Evolutionary conservation across 2,888 invertebrate genomes (phyloP), one percentile per base, ranked within the genome.

Genomic region (Antheraea assamensis): DNA sequence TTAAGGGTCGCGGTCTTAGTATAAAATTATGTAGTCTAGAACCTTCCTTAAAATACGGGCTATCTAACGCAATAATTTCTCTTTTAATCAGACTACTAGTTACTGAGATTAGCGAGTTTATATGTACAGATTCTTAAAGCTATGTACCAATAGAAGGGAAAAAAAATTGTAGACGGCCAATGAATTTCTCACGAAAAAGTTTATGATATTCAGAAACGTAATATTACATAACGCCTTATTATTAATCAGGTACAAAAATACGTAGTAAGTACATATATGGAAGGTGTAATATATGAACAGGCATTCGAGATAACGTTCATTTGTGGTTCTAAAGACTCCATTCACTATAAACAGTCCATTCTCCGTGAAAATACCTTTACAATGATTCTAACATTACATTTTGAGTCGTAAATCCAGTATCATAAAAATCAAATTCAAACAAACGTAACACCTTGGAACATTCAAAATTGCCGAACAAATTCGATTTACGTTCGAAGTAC

Each of bases 311-410:
- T 73, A 73, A 73, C 55, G 70, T 73, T 88, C 87, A 88, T 91
- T 90, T 87, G 87, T 88, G 87, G 87, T 81, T 88, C 85, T 82
- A 89, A 90, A 91, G 88, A 85, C 85, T 87, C 85, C 90, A 91
- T 91, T 92, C 90, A 91, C 78, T 80, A n/a, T n/a, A 85, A 87
- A 89, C 88, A 85, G 86, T 89, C 90, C 89, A 90, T 30, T 66
- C 35, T 66, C 66, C 35, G 90, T 87, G 83, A 84, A 42, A 75
- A 82, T 78, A 74, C 78, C 80, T 77, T 75, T 71, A 71, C 7
- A 71, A 31, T 74, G 73, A 55, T 24, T 21, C 35, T 27, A 13
- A 21, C 30, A 30, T 35, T 24, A 13, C 1, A 70, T 35, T 70
- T 10, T 30, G 21, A 58, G 19, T 68, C 68, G 24, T 70, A 73